Percentiles rank a stretch among this genome's conserved stretches.
Evolutionary conservation across 2,888 invertebrate species (phyloP).

Genomic region (Cabera pusaria): DNA sequence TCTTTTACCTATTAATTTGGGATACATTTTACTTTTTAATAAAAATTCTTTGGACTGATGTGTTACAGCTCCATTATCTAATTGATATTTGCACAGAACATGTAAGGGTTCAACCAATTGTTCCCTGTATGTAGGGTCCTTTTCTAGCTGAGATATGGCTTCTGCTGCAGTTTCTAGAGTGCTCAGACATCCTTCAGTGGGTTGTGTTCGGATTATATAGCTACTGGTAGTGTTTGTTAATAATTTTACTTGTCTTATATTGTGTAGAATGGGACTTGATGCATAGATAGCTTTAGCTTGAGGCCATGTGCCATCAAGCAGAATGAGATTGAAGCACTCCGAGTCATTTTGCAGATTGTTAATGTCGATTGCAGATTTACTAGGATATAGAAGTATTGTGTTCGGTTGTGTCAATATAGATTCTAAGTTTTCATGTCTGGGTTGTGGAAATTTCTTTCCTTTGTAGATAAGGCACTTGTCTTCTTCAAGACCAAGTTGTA

Average conservation of each 20-base stretch:
- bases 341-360: slow-evolving; percentile 69
- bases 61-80: slow-evolving; percentile 95
- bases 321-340: slow-evolving; percentile 88
- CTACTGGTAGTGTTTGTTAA: slow-evolving; percentile 88
- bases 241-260: slow-evolving; percentile 91
- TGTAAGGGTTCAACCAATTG: slow-evolving; percentile 90
- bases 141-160: slow-evolving; percentile 90
- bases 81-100: slow-evolving; percentile 92
- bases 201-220: slow-evolving; percentile 97
- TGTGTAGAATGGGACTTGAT: slow-evolving; percentile 89
- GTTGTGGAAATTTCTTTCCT: slow-evolving; percentile 93
- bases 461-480: slow-evolving; percentile 90
- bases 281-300: slow-evolving; percentile 96
- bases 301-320: slow-evolving; percentile 98
- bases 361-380: slow-evolving; percentile 88
- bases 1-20: slow-evolving; percentile 90
- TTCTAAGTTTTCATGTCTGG: slow-evolving; percentile 85
- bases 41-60: slow-evolving; percentile 96
- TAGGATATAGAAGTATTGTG: slow-evolving; percentile 92
- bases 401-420: slow-evolving; percentile 86
- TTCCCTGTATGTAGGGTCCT: slow-evolving; percentile 85
- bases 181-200: slow-evolving; percentile 95
- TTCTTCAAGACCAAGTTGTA: slow-evolving; percentile 88
- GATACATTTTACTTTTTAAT: slow-evolving; percentile 90
- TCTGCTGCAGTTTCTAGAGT: slow-evolving; percentile 94